Conservation (phyloP, 2,888 invertebrate species). For the Xestia c-nigrum region DNA sequence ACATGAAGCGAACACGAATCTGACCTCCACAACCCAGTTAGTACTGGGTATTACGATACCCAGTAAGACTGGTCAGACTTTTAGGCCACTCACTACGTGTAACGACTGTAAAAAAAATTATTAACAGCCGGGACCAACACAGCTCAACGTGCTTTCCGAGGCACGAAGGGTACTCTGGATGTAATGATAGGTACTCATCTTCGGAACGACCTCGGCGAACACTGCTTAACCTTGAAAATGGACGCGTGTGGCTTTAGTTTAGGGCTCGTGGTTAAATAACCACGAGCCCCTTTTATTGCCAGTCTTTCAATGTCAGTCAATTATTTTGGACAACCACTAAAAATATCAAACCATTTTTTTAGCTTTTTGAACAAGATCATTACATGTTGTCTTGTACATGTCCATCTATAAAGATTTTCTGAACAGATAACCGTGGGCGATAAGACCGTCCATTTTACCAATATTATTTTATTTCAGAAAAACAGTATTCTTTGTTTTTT, state of each 20-base stretch:
- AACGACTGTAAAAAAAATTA: too few species aligned
- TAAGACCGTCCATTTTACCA: constrained; percentile 1
- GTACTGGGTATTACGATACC: neutral
- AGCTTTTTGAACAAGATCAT: neutral
- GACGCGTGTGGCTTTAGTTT: neutral
- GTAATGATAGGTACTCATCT: neutral
- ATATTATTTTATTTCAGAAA: constrained; percentile 18
- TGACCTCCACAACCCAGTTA: neutral
- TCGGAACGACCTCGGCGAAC: neutral
- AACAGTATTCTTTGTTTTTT: constrained; percentile 20
- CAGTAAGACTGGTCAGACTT: neutral
- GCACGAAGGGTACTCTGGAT: neutral
- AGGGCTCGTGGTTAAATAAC: too few species aligned
- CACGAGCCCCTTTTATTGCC: neutral
- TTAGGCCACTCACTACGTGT: neutral
- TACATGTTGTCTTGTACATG: neutral
- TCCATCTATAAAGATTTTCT: constrained; percentile 9
- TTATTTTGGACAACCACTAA: neutral
- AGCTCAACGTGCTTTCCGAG: neutral
- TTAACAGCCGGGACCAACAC: neutral
- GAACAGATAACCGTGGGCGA: constrained; percentile 21
- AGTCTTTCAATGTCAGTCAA: neutral
- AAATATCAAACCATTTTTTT: neutral
- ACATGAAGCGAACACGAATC: neutral
- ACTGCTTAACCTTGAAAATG: neutral